A percentile compares a stretch with the other conserved stretches of the same genome.
These are phyloP conservation scores for Alosa sapidissima DNA, from an alignment of 2,797 vertebrate species.

Conservation along the genomic window DNA sequence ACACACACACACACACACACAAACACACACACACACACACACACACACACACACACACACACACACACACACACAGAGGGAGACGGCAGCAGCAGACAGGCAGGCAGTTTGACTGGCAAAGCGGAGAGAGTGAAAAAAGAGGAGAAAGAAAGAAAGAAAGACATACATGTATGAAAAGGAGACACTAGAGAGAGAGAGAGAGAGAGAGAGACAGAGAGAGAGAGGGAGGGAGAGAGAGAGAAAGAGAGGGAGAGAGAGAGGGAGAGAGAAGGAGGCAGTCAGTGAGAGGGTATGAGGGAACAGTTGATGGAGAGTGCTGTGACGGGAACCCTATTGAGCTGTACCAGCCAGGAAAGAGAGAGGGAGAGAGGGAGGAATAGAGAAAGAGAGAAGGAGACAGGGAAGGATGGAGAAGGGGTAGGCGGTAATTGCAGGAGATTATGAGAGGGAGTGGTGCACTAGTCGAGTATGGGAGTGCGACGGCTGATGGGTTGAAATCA, in stretches of 20 bases:
- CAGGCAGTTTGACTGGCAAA: constrained; percentile 13
- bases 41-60: constrained; percentile 49
- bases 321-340: not conserved
- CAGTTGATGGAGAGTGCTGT: constrained; percentile 1
- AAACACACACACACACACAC: constrained; percentile 31
- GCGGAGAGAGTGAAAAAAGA: not conserved
- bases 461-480: constrained; percentile 11
- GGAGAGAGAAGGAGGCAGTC: not conserved
- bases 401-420: constrained; percentile 15
- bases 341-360: not conserved
- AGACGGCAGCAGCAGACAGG: constrained; percentile 6
- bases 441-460: constrained; percentile 48
- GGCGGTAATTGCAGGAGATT: constrained; percentile 48
- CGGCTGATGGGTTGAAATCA: constrained; percentile 11
- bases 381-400: constrained; percentile 5
- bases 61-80: constrained; percentile 23
- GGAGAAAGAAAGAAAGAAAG: not conserved
- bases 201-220: no score
- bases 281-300: not conserved
- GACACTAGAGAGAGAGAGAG: not conserved
- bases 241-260: not conserved
- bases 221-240: not conserved
- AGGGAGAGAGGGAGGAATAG: not conserved
- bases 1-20: constrained; percentile 42
- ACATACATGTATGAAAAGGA: not conserved